A percentile compares a stretch with the other conserved stretches of the same genome.
Evolutionary conservation across 2,113 vertebrate species (phyloP).

Genomic region (Hydropotes inermis): DNA sequence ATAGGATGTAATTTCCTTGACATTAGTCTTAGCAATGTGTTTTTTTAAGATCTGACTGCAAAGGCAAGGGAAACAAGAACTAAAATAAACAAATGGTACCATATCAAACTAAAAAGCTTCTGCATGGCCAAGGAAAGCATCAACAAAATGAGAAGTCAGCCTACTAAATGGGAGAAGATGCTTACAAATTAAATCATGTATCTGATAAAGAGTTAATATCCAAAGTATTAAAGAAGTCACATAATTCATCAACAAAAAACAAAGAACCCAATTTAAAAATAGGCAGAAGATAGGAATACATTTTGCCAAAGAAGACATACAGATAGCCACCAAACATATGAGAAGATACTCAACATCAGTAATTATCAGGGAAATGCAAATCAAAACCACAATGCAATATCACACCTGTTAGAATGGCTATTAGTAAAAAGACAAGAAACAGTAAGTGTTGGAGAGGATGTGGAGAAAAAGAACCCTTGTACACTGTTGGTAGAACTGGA

Average conservation of each 20-base stretch:
- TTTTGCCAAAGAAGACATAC: background rate
- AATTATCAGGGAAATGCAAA: background rate
- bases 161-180: background rate
- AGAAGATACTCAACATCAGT: background rate
- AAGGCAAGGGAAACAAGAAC: background rate
- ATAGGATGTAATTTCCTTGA: background rate
- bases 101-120: background rate
- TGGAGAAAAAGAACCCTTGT: background rate
- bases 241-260: background rate
- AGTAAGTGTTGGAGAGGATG: background rate
- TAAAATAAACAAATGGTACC: background rate
- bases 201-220: background rate
- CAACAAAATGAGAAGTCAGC: background rate
- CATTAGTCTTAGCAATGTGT: background rate
- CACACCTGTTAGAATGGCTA: background rate
- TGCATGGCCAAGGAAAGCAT: background rate
- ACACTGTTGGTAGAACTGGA: background rate
- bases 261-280: background rate
- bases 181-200: background rate
- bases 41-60: background rate
- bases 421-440: background rate
- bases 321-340: background rate
- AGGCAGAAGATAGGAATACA: background rate
- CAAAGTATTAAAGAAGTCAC: background rate
- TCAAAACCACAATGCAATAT: background rate